Evolutionary conservation across 2,113 vertebrate genomes (phyloP).

Genomic region (Pleuronectes platessa): DNA sequence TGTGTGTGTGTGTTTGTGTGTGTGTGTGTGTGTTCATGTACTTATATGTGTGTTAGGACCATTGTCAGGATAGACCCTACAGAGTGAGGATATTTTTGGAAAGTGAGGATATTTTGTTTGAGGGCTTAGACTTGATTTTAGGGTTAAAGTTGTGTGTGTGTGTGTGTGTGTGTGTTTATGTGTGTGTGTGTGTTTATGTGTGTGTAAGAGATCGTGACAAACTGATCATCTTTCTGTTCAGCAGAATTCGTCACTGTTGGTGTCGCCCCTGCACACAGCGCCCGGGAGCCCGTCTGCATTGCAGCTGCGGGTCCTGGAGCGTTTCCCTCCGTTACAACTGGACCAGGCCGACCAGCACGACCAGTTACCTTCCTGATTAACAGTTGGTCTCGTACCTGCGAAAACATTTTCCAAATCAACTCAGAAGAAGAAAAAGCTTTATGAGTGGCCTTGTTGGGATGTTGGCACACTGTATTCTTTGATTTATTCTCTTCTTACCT

Average conservation of each 20-base stretch:
- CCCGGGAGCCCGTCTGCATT: constrained; percentile 63
- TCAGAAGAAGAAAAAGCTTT: neutral
- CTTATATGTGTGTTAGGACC: too few relatives aligned
- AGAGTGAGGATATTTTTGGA: too few relatives aligned
- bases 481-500: constrained; percentile 31
- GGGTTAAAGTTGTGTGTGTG: too few relatives aligned
- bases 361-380: constrained; percentile 82
- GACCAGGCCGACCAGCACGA: constrained; percentile 84
- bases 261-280: constrained; percentile 80
- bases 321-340: constrained; percentile 65
- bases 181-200: neutral
- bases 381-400: constrained; percentile 17
- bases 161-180: neutral
- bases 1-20: neutral
- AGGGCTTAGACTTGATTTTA: too few relatives aligned
- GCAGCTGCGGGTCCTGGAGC: constrained; percentile 76
- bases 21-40: too few relatives aligned
- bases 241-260: constrained; percentile 71
- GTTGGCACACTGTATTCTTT: neutral
- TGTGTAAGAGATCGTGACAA: neutral
- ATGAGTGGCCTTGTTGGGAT: neutral
- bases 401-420: constrained; percentile 9
- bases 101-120: too few relatives aligned
- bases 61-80: too few relatives aligned
- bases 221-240: constrained; percentile 17